Percentiles rank a stretch among this genome's conserved stretches.
These are phyloP conservation scores for Tonatia bakeri DNA, from an alignment of 2,113 vertebrate genomes.

Conservation along the genomic window DNA sequence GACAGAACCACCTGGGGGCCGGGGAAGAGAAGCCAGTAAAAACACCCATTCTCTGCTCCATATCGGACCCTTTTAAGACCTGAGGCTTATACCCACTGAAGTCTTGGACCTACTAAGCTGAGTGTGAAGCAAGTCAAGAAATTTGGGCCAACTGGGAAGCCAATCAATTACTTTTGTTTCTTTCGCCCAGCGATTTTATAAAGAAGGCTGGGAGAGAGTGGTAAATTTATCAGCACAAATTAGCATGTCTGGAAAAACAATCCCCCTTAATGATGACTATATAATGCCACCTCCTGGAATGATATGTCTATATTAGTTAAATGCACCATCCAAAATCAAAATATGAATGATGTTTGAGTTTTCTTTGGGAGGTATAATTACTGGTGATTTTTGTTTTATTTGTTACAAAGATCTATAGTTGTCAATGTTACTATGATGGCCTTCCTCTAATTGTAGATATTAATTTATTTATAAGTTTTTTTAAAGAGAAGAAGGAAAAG, in stretches of 20 bases:
- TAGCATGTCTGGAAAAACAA: background rate
- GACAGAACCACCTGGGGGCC: background rate
- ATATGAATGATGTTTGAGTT: background rate
- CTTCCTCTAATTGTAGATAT: background rate
- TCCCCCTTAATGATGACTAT: background rate
- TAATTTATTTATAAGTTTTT: background rate
- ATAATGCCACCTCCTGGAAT: background rate
- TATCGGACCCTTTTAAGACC: background rate
- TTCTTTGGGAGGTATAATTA: background rate
- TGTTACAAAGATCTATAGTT: background rate
- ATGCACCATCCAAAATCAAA: background rate
- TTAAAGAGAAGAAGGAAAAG: background rate
- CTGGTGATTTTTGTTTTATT: background rate
- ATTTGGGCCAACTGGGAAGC: background rate
- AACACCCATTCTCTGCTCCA: background rate
- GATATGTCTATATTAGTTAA: background rate
- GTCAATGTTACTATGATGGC: background rate
- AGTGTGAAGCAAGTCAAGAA: background rate
- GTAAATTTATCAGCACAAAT: background rate
- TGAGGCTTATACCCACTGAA: background rate
- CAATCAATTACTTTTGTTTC: background rate
- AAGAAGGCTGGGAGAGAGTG: background rate
- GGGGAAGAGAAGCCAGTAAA: background rate
- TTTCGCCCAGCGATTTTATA: background rate
- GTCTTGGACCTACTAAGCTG: background rate